Conservation (phyloP, 2,888 invertebrate species). For the Prenolepis imparis region DNA sequence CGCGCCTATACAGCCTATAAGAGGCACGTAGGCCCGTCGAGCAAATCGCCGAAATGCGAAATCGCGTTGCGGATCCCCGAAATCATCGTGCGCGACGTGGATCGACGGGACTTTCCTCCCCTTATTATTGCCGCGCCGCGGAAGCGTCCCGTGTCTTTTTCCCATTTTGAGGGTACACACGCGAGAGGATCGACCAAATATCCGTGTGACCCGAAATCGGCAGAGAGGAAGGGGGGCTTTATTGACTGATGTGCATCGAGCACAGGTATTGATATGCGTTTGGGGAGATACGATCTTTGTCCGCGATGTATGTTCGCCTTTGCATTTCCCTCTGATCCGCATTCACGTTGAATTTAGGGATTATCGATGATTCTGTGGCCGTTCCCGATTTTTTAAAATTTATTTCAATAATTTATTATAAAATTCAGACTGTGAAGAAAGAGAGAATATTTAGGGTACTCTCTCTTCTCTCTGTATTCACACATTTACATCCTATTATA, state of each 20-base stretch:
- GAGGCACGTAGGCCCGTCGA: slow-evolving; percentile 59
- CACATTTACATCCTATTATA: not conserved
- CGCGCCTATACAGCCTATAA: slow-evolving; percentile 11
- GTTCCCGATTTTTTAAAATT: not conserved
- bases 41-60: slow-evolving; percentile 61
- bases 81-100: slow-evolving; percentile 34
- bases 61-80: slow-evolving; percentile 62
- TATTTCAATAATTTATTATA: not conserved
- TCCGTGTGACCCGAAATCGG: slow-evolving; percentile 79
- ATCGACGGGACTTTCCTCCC: slow-evolving; percentile 18
- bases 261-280: slow-evolving; percentile 33
- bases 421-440: not conserved
- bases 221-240: slow-evolving; percentile 48
- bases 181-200: slow-evolving; percentile 72
- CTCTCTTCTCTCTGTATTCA: not conserved
- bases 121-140: slow-evolving; percentile 30
- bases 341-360: not conserved
- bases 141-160: slow-evolving; percentile 46
- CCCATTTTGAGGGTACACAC: slow-evolving; percentile 19
- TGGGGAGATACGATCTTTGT: slow-evolving; percentile 3
- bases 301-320: not conserved
- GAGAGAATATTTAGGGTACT: not conserved
- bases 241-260: slow-evolving; percentile 54
- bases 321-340: not conserved
- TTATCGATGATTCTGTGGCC: not conserved